Percentiles rank a stretch among this genome's conserved stretches.
These are phyloP conservation scores for Hofmannophila pseudospretella DNA, from an alignment of 2,888 invertebrate species.

Conservation along the genomic window DNA sequence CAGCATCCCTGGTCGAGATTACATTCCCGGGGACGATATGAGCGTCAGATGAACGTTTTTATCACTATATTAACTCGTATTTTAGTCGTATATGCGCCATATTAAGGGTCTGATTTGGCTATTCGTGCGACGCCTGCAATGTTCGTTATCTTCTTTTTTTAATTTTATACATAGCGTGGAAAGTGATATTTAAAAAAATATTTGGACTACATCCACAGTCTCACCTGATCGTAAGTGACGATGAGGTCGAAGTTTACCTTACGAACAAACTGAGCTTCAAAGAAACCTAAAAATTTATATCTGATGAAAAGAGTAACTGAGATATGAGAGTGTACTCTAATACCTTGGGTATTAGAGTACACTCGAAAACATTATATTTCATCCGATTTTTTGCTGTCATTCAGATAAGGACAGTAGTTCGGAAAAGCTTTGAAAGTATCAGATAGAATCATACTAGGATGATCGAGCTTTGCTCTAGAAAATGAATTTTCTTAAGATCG, in stretches of 20 bases:
- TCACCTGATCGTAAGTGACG: too few relatives aligned
- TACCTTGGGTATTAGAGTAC: constrained; percentile 10
- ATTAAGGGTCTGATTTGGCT: constrained; percentile 9
- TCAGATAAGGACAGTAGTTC: too few relatives aligned
- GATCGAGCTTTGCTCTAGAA: too few relatives aligned
- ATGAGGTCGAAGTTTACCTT: too few relatives aligned
- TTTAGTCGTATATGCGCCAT: constrained; percentile 6
- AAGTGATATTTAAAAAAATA: too few relatives aligned
- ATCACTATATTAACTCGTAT: constrained; percentile 24
- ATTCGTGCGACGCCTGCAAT: constrained; percentile 1
- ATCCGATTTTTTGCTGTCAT: too few relatives aligned
- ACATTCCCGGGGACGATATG: constrained; percentile 35
- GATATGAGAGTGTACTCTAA: too few relatives aligned
- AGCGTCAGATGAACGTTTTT: constrained; percentile 44
- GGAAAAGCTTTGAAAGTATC: too few relatives aligned
- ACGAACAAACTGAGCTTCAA: constrained; percentile 17
- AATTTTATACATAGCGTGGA: too few relatives aligned
- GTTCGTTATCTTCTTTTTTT: background rate
- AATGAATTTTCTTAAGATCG: too few relatives aligned
- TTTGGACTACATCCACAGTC: too few relatives aligned
- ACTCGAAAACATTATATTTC: constrained; percentile 9
- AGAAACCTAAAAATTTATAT: constrained; percentile 16
- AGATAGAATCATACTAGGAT: too few relatives aligned
- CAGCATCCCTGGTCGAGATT: constrained; percentile 36
- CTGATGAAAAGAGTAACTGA: constrained; percentile 13